phyloP scores from a whole-genome alignment of 2,797 vertebrate genomes.

The Girardinus metallicus region DNA sequence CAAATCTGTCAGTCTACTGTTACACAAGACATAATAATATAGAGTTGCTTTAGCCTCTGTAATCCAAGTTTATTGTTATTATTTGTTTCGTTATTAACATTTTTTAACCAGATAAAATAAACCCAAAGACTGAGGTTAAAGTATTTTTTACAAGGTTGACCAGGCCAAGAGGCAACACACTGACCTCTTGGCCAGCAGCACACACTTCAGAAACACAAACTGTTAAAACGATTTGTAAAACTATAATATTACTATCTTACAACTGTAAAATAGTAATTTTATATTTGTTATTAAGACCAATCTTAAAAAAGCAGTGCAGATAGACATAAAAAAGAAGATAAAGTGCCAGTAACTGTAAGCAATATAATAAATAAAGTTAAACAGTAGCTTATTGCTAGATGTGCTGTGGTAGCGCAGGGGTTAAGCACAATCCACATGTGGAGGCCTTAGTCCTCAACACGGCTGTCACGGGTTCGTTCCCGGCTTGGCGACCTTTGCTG shows the following conservation, averaged over 20 bases:
- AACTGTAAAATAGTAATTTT: background rate
- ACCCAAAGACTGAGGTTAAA: background rate
- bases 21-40: slow-evolving; percentile 3
- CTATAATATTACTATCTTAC: too few relatives aligned
- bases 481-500: too few relatives aligned
- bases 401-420: too few relatives aligned
- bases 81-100: background rate
- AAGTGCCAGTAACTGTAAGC: too few relatives aligned
- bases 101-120: background rate
- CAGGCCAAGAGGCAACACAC: too few relatives aligned
- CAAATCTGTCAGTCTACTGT: slow-evolving; percentile 20
- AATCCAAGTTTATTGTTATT: background rate
- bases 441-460: too few relatives aligned
- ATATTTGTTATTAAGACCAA: background rate
- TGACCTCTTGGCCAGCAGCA: background rate
- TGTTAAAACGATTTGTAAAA: too few relatives aligned
- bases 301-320: background rate
- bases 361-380: too few relatives aligned
- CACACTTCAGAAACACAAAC: background rate
- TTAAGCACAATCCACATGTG: too few relatives aligned
- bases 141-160: background rate
- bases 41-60: background rate
- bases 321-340: too few relatives aligned
- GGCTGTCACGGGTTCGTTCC: too few relatives aligned
- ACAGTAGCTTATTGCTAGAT: too few relatives aligned